Base-by-base conservation (phyloP, 2,888 invertebrate species). In the Drosophila histrio region DNA sequence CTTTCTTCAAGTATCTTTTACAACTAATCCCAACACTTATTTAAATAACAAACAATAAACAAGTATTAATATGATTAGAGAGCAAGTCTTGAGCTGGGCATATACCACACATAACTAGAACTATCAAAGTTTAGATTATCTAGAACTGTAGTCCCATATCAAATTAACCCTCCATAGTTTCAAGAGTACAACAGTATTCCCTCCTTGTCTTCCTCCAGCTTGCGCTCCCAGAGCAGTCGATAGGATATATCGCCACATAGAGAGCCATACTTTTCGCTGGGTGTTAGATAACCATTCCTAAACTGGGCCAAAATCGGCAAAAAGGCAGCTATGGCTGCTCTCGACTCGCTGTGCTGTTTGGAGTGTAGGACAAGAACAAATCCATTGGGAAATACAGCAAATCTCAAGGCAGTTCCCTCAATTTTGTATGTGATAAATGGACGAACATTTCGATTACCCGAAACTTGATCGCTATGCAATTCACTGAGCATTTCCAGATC, bases 171-270 rank as follows among this genome's bases (percentile, higher is more conserved):
- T n/a, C 11, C 9, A 5, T 19, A 0, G 9, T 2, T 21, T 67
- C 21, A 82, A 2, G 70, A 81, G 34, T 87, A 72, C 1, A 82
- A 63, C 1, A 82, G 28, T 4, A 43, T 2, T 0, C 81, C 85
- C 2, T 68, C 76, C 13, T 24, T 76, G 43, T 83, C 85, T 3
- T 69, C 71, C 15, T 81, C 85, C 4, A 83, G 44, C 4, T 66
- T 69, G 41, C 49, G 73, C 17, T 87, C 82, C 87, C 87, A 87
- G 4, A 85, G 17, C 39, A 83, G n/a, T 21, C 60, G 76, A 1
- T 66, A 83, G 4, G 71, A 63, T 1, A 87, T 22, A 39, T 87
- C 87, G 7, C 79, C 69, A 1, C 41, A 30, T 1, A 54, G 28
- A 0, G 34, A 8, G 1, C 53, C 79, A 22, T 60, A 17, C 38